phyloP scores from a whole-genome alignment of 2,113 vertebrate species.

The Lophochroa leadbeateri region DNA sequence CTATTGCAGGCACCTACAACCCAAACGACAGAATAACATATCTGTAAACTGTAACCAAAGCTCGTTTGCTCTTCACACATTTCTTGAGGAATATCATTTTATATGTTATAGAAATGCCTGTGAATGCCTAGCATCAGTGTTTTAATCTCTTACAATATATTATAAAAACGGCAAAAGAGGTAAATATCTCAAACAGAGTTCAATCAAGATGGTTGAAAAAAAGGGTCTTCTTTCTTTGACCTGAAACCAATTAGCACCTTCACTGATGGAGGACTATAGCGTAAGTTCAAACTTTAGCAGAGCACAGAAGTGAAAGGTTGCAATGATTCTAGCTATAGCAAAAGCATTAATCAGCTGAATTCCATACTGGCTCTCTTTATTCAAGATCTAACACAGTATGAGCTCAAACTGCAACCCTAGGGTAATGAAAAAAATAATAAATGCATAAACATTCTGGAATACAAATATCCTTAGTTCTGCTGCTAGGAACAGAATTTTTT shows the following conservation, averaged over 20 bases:
- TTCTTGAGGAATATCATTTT: not conserved
- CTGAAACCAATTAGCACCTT: not conserved
- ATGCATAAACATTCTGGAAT: not conserved
- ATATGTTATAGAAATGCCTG: not conserved
- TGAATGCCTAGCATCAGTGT: not conserved
- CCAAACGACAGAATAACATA: not conserved
- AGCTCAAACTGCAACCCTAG: not conserved
- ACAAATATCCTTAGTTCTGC: not conserved
- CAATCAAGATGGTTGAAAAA: not conserved
- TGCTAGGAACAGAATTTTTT: not conserved
- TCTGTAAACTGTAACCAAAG: not conserved
- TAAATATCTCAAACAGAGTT: not conserved
- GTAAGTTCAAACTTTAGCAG: not conserved
- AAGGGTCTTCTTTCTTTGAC: not conserved
- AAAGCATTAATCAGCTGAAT: not conserved
- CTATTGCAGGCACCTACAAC: conserved; percentile 88
- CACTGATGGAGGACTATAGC: not conserved
- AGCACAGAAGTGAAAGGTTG: not conserved
- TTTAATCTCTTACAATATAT: not conserved
- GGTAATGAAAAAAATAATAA: not conserved
- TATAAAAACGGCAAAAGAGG: not conserved
- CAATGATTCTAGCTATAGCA: not conserved
- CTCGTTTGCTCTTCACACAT: not conserved
- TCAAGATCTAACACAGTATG: not conserved
- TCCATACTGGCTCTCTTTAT: not conserved